Evolutionary conservation across 2,888 invertebrate species (phyloP), one percentile per base, ranked within the genome.

Genomic region (Aleiodes leptofemur): DNA sequence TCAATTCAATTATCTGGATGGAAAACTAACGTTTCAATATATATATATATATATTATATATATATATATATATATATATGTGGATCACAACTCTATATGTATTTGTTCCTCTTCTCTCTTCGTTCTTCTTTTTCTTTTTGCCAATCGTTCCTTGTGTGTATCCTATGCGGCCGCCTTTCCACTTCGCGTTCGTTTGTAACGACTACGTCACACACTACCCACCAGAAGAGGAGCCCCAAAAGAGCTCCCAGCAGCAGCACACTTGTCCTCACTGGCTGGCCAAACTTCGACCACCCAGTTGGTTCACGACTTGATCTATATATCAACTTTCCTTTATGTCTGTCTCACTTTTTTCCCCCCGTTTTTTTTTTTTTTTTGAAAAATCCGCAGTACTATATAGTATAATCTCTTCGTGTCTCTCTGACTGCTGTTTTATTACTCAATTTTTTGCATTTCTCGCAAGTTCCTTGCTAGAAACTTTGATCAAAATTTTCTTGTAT

Each of bases 101-200:
- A 43, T 43, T 55, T 55, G 13, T 83, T 86, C 83, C 82, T 80
- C 79, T 78, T 73, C 23, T 1, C 2, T 23, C 23, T 23, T 23
- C 23, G 66, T 68, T 56, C 3, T 34, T 4, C 3, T 74, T 51
- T 75, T 61, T 76, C 7, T 43, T 11, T 43, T 43, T 43, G 43
- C 43, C 43, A 43, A 43, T 43, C 43, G 43, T 9, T 43, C 43
- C 43, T 43, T 43, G 43, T 43, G 8, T 43, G 43, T 43, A 43
- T 43, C 59, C 66, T 73, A 57, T 53, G 59, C n/a, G 57, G 56
- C 29, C 48, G 43, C 43, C 43, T 56, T 73, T 71, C 34, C 29
- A 38, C n/a, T 61, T 51, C 59, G 56, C 69, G 59, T 61, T 57
- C 31, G 69, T 74, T 70, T 43, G 43, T 43, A 23, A 43, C 4